Percentiles rank a stretch among this genome's conserved stretches.
These are phyloP conservation scores for Enteromius afrohamiltoni DNA, from an alignment of 2,797 vertebrate genomes.

Conservation along the genomic window DNA sequence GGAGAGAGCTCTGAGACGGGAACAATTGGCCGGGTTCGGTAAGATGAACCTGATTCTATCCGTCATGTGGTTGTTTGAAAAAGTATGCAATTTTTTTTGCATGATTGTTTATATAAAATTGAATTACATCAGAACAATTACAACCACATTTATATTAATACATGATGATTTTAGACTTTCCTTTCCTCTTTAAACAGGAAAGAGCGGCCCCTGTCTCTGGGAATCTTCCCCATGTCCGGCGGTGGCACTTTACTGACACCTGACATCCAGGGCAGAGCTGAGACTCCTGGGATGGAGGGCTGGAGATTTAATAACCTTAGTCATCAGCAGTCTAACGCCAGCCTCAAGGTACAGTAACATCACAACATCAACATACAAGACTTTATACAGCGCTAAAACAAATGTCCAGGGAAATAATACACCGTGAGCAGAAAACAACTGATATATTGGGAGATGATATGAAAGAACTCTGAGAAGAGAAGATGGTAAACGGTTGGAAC, in stretches of 20 bases:
- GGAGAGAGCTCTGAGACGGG: slow-evolving; percentile 72
- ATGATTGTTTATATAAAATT: background rate
- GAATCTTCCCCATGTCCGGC: slow-evolving; percentile 87
- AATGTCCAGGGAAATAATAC: background rate
- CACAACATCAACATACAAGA: background rate
- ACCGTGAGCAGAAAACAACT: background rate
- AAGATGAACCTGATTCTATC: background rate
- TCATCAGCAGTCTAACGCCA: slow-evolving; percentile 88
- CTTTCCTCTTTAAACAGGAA: slow-evolving; percentile 76
- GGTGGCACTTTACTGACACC: slow-evolving; percentile 82
- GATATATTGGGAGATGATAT: background rate
- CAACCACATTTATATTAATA: background rate
- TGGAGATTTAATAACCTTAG: slow-evolving; percentile 90
- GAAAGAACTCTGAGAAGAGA: background rate
- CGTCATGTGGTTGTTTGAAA: background rate
- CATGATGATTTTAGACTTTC: background rate
- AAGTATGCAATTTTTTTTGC: too few species aligned
- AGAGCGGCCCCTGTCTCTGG: slow-evolving; percentile 92
- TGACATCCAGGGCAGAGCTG: slow-evolving; percentile 81
- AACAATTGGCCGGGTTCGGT: slow-evolving; percentile 72
- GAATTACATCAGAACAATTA: background rate
- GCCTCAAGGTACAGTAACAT: slow-evolving; percentile 84
- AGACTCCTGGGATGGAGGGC: slow-evolving; percentile 86
- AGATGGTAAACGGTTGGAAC: background rate
- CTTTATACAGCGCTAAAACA: background rate